Conservation (phyloP, 2,888 invertebrate genomes). For the Helicoverpa assulta region DNA sequence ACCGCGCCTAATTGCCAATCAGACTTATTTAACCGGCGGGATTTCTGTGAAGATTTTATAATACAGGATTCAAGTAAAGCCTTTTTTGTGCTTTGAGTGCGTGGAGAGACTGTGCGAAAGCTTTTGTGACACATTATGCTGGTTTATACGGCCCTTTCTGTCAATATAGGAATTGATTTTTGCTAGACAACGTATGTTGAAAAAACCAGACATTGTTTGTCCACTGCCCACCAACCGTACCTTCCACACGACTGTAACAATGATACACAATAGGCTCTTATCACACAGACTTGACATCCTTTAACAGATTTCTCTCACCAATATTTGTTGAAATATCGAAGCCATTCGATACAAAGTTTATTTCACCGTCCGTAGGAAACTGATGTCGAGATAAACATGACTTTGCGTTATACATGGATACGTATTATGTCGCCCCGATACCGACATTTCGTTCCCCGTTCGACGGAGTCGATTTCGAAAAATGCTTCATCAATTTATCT, state of each 20-base stretch:
- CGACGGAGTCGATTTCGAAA: conserved; percentile 71
- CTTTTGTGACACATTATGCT: not conserved
- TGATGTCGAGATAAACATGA: conserved; percentile 70
- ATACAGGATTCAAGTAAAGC: too few species aligned
- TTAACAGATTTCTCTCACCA: conserved; percentile 26
- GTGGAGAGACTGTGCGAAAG: too few species aligned
- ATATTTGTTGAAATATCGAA: conserved; percentile 55
- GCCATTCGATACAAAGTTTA: conserved; percentile 56
- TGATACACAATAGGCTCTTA: conserved; percentile 7
- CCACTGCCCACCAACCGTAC: not conserved
- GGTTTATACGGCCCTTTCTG: not conserved
- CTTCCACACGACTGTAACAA: not conserved
- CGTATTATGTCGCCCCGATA: conserved; percentile 65
- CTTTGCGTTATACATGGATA: conserved; percentile 63
- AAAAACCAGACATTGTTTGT: not conserved
- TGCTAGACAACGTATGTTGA: not conserved
- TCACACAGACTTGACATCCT: conserved; percentile 21
- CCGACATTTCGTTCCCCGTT: conserved; percentile 64
- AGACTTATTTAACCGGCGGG: too few species aligned
- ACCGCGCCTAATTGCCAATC: not conserved
- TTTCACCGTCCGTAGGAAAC: conserved; percentile 55
- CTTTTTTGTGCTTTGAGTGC: too few species aligned
- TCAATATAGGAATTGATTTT: not conserved
- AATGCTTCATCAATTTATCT: conserved; percentile 80
- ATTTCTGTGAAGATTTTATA: too few species aligned